Base-by-base conservation (phyloP, 2,113 vertebrate genomes). In the Nycticryphes semicollaris region DNA sequence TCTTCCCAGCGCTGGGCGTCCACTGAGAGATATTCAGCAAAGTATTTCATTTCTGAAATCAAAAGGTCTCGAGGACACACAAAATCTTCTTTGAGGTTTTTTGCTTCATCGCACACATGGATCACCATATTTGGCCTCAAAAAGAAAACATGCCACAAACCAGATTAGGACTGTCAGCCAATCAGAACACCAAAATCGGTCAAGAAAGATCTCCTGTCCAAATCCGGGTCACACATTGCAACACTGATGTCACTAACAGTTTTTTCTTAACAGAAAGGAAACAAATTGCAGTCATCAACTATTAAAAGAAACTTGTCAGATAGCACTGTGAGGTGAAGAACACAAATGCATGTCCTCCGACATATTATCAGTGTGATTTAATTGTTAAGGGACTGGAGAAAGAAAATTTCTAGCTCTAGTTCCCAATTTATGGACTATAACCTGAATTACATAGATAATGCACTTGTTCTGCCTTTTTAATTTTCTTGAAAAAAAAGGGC, bases 21-120 rank as follows among this genome's bases (percentile, higher is more conserved):
- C 97, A 99, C 98, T 1, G 99, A 98, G 68, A 99, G 97, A 95
- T 99, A 99, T 96, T 99, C 99, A 23, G 99, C 99, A 83, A 99
- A 99, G 96, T 99, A 99, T 82, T 99, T 99, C 99, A 99, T 99
- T 98, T 99, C 99, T 35, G 98, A 99, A 63, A 99, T 95, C 33
- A 99, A 96, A 64, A 99, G 98, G 95, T 99, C 99, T 94, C 99
- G 98, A 79, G 99, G 99, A 89, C 99, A 99, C 48, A 98, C 97
- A 98, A 99, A 99, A 96, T 99, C 99, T 98, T 99, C 99, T 97
- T 99, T 99, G 88, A 99, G 98, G 97, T 99, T 99, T 98, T 99
- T 99, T 60, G 99, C 98, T 98, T 99, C 99, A 10, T 99, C 99
- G 4, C 99, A 99, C 77, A 99, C 99, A 24, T 99, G 99, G 97